A percentile compares a stretch with the other conserved stretches of the same genome.
phyloP scores from a whole-genome alignment of 2,797 vertebrate species.

The Bradypodion ventrale region DNA sequence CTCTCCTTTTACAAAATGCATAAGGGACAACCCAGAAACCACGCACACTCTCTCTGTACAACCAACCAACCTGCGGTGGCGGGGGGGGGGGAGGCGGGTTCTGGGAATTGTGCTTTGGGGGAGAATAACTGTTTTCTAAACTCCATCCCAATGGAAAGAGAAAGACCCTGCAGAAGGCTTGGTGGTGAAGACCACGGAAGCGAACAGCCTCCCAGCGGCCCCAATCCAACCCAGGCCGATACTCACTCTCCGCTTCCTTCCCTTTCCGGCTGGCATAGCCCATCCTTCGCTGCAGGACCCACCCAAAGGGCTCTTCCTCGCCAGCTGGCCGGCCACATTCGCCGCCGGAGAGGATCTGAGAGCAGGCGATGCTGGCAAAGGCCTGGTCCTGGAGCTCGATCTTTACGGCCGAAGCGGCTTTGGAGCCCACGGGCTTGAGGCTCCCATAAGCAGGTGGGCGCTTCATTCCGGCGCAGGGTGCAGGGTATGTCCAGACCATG shows the following conservation, averaged over 20 bases:
- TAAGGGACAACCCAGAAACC: too few species aligned
- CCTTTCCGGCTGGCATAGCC: constrained; percentile 84
- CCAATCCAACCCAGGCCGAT: neutral
- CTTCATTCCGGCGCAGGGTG: constrained; percentile 75
- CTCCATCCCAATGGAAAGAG: too few species aligned
- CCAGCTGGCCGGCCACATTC: constrained; percentile 58
- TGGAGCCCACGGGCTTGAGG: constrained; percentile 63
- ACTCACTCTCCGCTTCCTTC: constrained; percentile 87
- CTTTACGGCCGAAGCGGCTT: constrained; percentile 69
- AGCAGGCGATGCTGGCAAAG: constrained; percentile 70
- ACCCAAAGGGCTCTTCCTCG: constrained; percentile 77
- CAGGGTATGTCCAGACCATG: constrained; percentile 90
- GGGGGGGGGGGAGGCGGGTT: too few species aligned
- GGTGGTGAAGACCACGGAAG: neutral
- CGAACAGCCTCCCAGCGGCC: neutral
- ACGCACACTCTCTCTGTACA: too few species aligned
- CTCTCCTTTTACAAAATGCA: too few species aligned
- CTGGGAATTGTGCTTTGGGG: too few species aligned
- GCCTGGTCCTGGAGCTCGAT: constrained; percentile 72
- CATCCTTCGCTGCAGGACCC: constrained; percentile 86
- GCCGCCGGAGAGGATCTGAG: constrained; percentile 71
- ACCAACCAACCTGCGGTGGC: too few species aligned
- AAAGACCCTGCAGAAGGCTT: too few species aligned
- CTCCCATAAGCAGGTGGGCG: constrained; percentile 91
- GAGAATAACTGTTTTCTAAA: too few species aligned